These are phyloP conservation scores for Emydocephalus ijimae DNA, from an alignment of 2,113 vertebrate genomes.

Conservation along the genomic window DNA sequence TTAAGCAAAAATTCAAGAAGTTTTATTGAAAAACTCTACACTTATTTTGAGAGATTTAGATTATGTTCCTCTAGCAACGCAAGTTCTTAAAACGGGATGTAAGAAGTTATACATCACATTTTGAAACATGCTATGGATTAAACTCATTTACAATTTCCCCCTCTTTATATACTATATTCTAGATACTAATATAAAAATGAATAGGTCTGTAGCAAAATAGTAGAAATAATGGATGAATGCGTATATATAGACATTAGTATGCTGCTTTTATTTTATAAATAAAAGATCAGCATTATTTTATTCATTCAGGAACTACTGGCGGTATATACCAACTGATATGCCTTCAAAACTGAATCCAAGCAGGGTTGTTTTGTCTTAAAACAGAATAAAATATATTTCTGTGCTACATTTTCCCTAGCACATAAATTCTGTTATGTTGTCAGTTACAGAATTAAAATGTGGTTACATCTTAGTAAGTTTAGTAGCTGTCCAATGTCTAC, in stretches of 20 bases:
- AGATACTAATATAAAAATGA: not conserved
- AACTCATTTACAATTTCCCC: not conserved
- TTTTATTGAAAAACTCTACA: not conserved
- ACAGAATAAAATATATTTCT: too few species aligned
- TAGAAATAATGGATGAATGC: not conserved
- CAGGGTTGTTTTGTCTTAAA: not conserved
- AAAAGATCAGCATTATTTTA: not conserved
- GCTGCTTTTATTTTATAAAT: not conserved
- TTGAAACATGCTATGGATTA: not conserved
- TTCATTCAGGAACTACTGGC: not conserved
- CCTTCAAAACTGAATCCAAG: not conserved
- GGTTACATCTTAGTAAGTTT: not conserved
- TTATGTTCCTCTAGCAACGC: not conserved
- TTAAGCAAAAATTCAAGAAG: not conserved
- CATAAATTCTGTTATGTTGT: not conserved
- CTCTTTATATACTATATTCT: not conserved
- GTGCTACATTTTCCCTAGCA: not conserved
- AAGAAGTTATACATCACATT: not conserved
- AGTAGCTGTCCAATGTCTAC: not conserved
- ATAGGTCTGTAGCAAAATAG: not conserved
- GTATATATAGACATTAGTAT: not conserved
- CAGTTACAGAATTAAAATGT: not conserved
- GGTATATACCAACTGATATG: not conserved
- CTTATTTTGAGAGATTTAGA: not conserved
- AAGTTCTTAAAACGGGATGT: not conserved